Percentiles rank a stretch among this genome's conserved stretches.
Conservation (phyloP, 2,888 invertebrate genomes). For the Reticulitermes lucifugus region DNA sequence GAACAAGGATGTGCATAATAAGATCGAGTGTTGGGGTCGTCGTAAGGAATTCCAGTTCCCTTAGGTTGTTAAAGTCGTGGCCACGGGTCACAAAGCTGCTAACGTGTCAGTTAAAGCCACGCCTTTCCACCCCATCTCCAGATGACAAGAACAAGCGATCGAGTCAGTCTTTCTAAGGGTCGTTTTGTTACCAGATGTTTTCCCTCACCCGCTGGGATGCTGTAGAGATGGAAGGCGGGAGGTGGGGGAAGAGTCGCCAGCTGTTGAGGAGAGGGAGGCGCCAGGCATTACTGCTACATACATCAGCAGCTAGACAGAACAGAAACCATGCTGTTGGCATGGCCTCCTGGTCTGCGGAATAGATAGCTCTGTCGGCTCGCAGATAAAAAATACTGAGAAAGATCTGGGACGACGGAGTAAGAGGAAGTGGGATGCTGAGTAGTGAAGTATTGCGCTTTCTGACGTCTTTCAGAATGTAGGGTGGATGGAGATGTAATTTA, state of each 20-base stretch:
- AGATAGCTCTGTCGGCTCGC: constrained; percentile 9
- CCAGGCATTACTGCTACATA: not conserved
- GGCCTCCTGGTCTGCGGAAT: not conserved
- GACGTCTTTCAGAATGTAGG: too few species aligned
- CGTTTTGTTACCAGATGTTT: constrained; percentile 27
- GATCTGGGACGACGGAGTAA: too few species aligned
- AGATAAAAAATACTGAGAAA: not conserved
- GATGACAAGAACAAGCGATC: not conserved
- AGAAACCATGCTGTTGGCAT: not conserved
- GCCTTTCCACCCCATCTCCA: not conserved
- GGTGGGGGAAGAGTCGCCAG: not conserved
- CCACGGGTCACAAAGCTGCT: not conserved
- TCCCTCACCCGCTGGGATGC: constrained; percentile 21
- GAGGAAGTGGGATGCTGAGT: too few species aligned
- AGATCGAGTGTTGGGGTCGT: constrained; percentile 3
- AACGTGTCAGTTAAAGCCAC: constrained; percentile 12
- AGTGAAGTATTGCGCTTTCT: too few species aligned
- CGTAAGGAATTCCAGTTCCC: constrained; percentile 3
- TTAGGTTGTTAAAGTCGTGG: not conserved
- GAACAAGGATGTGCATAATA: not conserved
- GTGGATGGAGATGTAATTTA: too few species aligned
- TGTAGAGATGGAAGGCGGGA: not conserved
- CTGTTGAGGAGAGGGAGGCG: constrained; percentile 6
- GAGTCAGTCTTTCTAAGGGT: constrained; percentile 8
- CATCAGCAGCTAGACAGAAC: too few species aligned